Conservation (phyloP, 2,797 vertebrate genomes). For the Epinephelus malabaricus region DNA sequence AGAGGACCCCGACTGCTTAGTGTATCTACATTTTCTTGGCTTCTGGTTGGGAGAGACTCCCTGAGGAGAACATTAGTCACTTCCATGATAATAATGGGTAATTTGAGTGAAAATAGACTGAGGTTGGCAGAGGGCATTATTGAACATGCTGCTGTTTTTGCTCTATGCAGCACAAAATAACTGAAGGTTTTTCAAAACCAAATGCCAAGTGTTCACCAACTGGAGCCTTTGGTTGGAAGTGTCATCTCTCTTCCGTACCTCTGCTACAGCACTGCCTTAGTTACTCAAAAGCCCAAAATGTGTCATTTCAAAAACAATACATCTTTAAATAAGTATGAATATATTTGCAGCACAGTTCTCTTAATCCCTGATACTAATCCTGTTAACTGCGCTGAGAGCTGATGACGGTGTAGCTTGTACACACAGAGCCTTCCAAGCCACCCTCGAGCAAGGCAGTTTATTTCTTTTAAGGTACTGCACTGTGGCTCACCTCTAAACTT, state of each 20-base stretch:
- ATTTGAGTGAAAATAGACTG: slow-evolving; percentile 58
- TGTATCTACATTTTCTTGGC: slow-evolving; percentile 56
- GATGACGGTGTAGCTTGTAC: slow-evolving; percentile 13
- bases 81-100: slow-evolving; percentile 67
- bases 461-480: neutral
- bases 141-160: slow-evolving; percentile 54
- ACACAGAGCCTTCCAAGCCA: slow-evolving; percentile 1
- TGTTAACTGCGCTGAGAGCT: slow-evolving; percentile 31
- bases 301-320: slow-evolving; percentile 31
- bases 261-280: neutral
- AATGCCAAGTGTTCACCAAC: slow-evolving; percentile 34
- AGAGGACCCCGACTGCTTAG: slow-evolving; percentile 37
- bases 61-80: slow-evolving; percentile 72
- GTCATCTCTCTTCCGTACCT: slow-evolving; percentile 20
- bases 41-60: slow-evolving; percentile 57
- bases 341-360: slow-evolving; percentile 28
- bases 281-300: slow-evolving; percentile 21
- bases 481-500: neutral
- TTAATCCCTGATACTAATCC: slow-evolving; percentile 52
- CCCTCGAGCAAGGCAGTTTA: slow-evolving; percentile 35
- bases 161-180: slow-evolving; percentile 18
- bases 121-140: slow-evolving; percentile 60
- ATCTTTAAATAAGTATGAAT: slow-evolving; percentile 25
- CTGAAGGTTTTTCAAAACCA: slow-evolving; percentile 18
- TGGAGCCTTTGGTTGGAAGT: slow-evolving; percentile 2